These are phyloP conservation scores for Salvelinus fontinalis DNA, from an alignment of 2,113 vertebrate species.

Conservation along the genomic window DNA sequence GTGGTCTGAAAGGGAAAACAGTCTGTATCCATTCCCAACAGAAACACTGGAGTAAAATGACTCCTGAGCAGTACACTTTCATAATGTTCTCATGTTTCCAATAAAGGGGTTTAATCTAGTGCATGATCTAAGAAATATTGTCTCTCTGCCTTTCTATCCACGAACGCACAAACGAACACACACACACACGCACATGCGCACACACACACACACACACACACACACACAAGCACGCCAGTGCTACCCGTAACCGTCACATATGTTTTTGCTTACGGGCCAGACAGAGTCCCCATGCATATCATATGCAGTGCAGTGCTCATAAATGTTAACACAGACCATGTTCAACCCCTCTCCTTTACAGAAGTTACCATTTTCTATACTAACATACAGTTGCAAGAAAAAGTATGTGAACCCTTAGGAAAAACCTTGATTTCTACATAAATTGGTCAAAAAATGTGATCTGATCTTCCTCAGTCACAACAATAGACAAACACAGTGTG, in stretches of 20 bases:
- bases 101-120: neutral
- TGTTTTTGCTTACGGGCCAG: neutral
- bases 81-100: neutral
- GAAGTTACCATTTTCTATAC: neutral
- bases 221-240: neutral
- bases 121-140: neutral
- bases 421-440: too few relatives aligned
- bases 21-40: neutral
- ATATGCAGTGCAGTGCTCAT: neutral
- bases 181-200: too few relatives aligned
- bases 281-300: neutral
- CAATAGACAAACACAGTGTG: too few relatives aligned
- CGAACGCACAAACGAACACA: too few relatives aligned
- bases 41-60: neutral
- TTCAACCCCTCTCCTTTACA: neutral
- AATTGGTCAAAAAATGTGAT: too few relatives aligned
- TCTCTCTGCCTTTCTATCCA: slow-evolving; percentile 3
- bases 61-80: neutral
- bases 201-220: neutral
- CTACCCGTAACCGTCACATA: neutral
- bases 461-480: too few relatives aligned
- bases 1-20: neutral
- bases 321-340: neutral
- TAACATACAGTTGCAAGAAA: too few relatives aligned
- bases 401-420: too few relatives aligned